Percentiles rank a stretch among this genome's conserved stretches.
phyloP scores from a whole-genome alignment of 2,888 invertebrate species.

The Orgyia antiqua region DNA sequence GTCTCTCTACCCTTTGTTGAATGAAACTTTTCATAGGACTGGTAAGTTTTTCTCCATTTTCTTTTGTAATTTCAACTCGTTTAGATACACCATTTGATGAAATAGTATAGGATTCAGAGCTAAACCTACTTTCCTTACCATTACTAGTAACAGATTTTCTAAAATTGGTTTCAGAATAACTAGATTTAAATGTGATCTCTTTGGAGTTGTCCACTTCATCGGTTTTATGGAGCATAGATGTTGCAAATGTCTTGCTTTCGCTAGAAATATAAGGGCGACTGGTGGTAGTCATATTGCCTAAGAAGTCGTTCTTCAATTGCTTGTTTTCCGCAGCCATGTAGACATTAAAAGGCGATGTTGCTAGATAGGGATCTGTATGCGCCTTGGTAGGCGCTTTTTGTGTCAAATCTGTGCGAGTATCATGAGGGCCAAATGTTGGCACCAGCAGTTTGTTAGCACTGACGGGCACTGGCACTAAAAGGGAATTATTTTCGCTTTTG shows the following conservation, averaged over 20 bases:
- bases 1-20: slow-evolving; percentile 90
- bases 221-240: slow-evolving; percentile 64
- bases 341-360: slow-evolving; percentile 60
- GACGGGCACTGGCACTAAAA: slow-evolving; percentile 67
- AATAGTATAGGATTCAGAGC: slow-evolving; percentile 66
- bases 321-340: slow-evolving; percentile 72
- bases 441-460: slow-evolving; percentile 76
- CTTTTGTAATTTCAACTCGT: slow-evolving; percentile 67
- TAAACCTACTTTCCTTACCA: slow-evolving; percentile 52
- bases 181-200: slow-evolving; percentile 65
- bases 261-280: slow-evolving; percentile 58
- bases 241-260: slow-evolving; percentile 63
- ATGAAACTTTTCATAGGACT: slow-evolving; percentile 86
- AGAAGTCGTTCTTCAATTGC: slow-evolving; percentile 70
- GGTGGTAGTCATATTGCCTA: slow-evolving; percentile 68
- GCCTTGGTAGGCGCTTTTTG: slow-evolving; percentile 72
- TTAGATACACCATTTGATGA: slow-evolving; percentile 69
- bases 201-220: slow-evolving; percentile 67
- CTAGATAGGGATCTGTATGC: slow-evolving; percentile 67
- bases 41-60: slow-evolving; percentile 64
- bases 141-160: slow-evolving; percentile 56
- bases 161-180: slow-evolving; percentile 71
- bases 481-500: slow-evolving; percentile 59
- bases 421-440: slow-evolving; percentile 73
- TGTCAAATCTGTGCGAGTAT: slow-evolving; percentile 67